Evolutionary conservation across 1,140 invertebrate species (phyloP), one percentile per base, ranked within the genome.

Genomic region (Caenorhabditis briggsae): DNA sequence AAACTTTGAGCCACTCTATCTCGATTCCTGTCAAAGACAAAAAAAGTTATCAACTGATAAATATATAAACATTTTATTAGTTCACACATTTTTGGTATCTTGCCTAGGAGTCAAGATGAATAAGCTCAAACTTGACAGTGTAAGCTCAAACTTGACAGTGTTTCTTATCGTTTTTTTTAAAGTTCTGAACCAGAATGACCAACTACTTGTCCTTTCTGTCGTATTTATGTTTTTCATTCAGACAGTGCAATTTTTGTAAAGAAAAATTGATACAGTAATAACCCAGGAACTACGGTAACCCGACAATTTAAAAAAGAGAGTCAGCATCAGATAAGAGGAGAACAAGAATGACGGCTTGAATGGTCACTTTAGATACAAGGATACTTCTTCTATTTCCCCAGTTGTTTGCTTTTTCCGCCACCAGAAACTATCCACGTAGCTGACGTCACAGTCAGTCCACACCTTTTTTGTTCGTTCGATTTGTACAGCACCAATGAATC

Each of bases 391-490:
- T 20, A 11, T 61, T 53, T 23, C 18, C 43, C 46, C 70, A 25
- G 20, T 78, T 78, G 46, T 78, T 78, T 78, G 46, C 70, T 50
- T 78, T 78, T 50, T 46, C 70, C 70, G 70, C 70, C 46, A 53
- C 70, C 46, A 78, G 70, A 78, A 78, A 78, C 70, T 78, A 78
- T 78, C 46, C 46, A 9, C 7, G 3, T 25, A n/a, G 16, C 23
- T 23, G 43, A 78, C 70, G 46, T 78, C 70, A 78, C 70, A 78
- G 46, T 20, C 46, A 46, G 70, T 78, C 70, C 70, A 78, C 70
- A 78, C 70, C 70, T 78, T 78, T 70, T 78, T 50, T 50, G 20
- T 78, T 78, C 70, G 46, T 23, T 20, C n/a, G 14, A 9, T 46
- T 50, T 78, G 70, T 53, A 78, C 70, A 78, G 23, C 18, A 23